Evolutionary conservation across 2,113 vertebrate species (phyloP).

Genomic region (Numenius arquata): DNA sequence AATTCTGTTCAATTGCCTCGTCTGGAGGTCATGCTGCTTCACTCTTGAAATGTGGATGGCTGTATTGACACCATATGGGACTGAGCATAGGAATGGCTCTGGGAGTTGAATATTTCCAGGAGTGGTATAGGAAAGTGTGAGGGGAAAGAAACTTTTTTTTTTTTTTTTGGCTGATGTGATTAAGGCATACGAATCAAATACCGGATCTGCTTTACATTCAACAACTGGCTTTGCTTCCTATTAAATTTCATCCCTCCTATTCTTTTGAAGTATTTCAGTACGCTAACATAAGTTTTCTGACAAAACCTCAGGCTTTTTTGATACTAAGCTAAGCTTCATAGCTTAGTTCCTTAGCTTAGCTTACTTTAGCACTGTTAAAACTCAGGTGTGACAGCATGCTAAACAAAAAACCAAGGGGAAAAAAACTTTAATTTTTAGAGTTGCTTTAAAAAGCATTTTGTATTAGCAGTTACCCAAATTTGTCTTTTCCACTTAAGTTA

Average conservation of each 20-base stretch:
- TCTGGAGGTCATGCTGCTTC: conserved; percentile 74
- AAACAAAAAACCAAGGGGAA: not conserved
- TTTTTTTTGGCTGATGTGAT: not conserved
- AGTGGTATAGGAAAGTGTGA: conserved; percentile 5
- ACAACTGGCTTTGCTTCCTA: not conserved
- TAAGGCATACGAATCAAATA: not conserved
- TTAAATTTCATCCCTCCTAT: not conserved
- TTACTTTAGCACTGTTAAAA: not conserved
- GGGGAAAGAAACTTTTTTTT: not conserved
- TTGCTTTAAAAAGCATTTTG: conserved; percentile 51
- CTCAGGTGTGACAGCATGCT: not conserved
- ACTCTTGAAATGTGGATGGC: conserved; percentile 67
- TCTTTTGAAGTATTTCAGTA: not conserved
- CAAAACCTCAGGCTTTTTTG: not conserved
- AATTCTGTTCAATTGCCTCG: conserved; percentile 81
- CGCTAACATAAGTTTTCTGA: not conserved
- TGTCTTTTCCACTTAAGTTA: conserved; percentile 67
- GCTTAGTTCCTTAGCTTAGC: not conserved
- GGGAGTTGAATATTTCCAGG: conserved; percentile 28
- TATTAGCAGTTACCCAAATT: conserved; percentile 1
- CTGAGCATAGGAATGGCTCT: conserved; percentile 27
- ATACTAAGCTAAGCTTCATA: not conserved
- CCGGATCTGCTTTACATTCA: not conserved
- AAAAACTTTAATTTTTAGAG: not conserved
- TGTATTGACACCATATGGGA: conserved; percentile 76